A percentile compares a stretch with the other conserved stretches of the same genome.
Conservation (phyloP, 2,113 vertebrate genomes). For the Boleophthalmus pectinirostris region DNA sequence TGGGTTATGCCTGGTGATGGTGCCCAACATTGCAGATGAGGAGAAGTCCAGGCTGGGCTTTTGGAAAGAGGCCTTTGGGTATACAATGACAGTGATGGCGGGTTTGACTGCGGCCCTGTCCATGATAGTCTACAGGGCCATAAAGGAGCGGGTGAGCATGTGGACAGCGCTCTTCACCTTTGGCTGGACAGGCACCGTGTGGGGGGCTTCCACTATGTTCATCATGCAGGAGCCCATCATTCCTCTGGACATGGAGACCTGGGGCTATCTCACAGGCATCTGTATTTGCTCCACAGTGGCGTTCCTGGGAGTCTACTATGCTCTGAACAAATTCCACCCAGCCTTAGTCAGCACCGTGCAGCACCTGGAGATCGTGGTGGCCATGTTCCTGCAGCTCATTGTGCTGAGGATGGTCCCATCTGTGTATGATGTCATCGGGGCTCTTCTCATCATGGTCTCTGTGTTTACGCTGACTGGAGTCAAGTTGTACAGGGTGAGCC, state of each 20-base stretch:
- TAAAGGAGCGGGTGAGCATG: constrained; percentile 96
- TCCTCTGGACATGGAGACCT: constrained; percentile 93
- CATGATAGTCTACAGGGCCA: constrained; percentile 97
- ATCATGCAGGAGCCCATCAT: constrained; percentile 96
- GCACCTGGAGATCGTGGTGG: constrained; percentile 94
- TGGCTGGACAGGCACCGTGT: constrained; percentile 94
- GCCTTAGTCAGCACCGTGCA: constrained; percentile 97
- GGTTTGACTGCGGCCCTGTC: constrained; percentile 94
- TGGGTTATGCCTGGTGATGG: constrained; percentile 94
- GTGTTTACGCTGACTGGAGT: constrained; percentile 90
- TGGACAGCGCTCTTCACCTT: constrained; percentile 98
- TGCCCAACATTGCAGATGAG: constrained; percentile 90
- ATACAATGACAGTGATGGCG: constrained; percentile 96
- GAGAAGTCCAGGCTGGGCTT: constrained; percentile 87
- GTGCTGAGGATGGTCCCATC: constrained; percentile 91
- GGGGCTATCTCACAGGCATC: constrained; percentile 94
- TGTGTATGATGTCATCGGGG: constrained; percentile 88
- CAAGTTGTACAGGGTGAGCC: constrained; percentile 90
- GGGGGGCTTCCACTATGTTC: constrained; percentile 98
- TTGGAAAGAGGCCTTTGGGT: constrained; percentile 98
- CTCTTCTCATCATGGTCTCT: constrained; percentile 89
- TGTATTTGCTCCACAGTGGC: constrained; percentile 95
- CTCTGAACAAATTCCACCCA: constrained; percentile 94
- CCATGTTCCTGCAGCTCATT: constrained; percentile 94
- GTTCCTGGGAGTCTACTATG: constrained; percentile 96